Conservation (phyloP, 2,113 vertebrate species). For the Dasypus novemcinctus region DNA sequence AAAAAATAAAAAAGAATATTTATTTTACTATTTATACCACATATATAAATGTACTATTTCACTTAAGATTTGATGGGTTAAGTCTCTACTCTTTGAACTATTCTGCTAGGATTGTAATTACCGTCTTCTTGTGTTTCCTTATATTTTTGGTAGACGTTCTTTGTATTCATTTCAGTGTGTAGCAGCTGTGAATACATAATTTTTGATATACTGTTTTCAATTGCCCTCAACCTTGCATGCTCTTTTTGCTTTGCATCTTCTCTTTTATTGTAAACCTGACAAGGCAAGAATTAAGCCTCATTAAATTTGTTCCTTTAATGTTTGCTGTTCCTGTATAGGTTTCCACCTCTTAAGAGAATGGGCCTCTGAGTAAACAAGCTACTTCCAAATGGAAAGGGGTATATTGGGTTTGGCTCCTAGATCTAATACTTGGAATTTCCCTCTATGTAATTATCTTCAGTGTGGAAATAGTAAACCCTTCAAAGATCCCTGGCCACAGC, state of each 20-base stretch:
- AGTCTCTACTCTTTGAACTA: neutral
- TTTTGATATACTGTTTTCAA: neutral
- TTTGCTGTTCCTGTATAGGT: neutral
- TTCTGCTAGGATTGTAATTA: neutral
- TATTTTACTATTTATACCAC: neutral
- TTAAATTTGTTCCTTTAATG: neutral
- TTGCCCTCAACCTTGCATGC: neutral
- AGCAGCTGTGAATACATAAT: neutral
- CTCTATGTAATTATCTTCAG: neutral
- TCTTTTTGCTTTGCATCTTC: neutral
- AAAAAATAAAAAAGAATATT: neutral
- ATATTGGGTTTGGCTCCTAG: neutral
- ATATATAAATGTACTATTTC: neutral
- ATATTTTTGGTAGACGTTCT: neutral
- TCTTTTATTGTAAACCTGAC: neutral
- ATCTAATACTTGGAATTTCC: neutral
- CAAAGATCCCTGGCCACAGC: neutral
- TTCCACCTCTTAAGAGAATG: neutral
- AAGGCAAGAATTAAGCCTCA: neutral
- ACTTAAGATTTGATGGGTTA: neutral
- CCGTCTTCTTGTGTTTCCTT: neutral
- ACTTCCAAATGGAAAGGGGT: neutral
- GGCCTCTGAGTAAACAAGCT: neutral
- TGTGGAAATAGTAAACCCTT: neutral
- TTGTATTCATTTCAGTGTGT: neutral